A percentile compares a stretch with the other conserved stretches of the same genome.
Evolutionary conservation across 1,140 invertebrate genomes (phyloP).

Genomic region (Platyscapa corneri): DNA sequence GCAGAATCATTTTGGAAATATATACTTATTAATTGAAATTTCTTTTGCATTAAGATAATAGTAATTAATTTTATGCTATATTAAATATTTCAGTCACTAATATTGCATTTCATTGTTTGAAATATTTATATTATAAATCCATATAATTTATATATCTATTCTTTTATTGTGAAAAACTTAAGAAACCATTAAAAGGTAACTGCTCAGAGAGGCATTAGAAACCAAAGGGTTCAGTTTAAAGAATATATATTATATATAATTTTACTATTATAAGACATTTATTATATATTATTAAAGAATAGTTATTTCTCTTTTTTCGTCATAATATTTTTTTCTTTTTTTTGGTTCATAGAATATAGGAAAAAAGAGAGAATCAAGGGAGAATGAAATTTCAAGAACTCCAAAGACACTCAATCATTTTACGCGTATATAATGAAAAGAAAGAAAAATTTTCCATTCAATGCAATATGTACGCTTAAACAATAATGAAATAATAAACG

Average conservation of each 20-base stretch:
- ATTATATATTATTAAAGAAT: constrained; percentile 41
- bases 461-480: neutral
- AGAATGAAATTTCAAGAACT: constrained; percentile 2
- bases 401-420: neutral
- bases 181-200: too few species aligned
- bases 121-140: neutral
- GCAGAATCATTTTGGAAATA: neutral
- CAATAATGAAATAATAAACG: neutral
- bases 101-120: neutral
- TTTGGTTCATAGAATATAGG: constrained; percentile 30
- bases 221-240: constrained; percentile 15
- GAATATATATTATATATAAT: constrained; percentile 34
- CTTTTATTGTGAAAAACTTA: neutral
- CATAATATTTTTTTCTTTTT: constrained; percentile 15
- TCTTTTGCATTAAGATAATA: neutral
- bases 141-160: neutral
- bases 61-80: neutral
- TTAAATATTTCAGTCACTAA: neutral
- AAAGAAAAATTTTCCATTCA: constrained; percentile 11
- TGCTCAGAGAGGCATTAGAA: neutral
- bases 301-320: constrained; percentile 15
- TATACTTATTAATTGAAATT: neutral
- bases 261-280: constrained; percentile 26
- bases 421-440: neutral
- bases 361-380: neutral